Base-by-base conservation (phyloP, 1,140 invertebrate species). In the Drosophila nigrodunni region DNA sequence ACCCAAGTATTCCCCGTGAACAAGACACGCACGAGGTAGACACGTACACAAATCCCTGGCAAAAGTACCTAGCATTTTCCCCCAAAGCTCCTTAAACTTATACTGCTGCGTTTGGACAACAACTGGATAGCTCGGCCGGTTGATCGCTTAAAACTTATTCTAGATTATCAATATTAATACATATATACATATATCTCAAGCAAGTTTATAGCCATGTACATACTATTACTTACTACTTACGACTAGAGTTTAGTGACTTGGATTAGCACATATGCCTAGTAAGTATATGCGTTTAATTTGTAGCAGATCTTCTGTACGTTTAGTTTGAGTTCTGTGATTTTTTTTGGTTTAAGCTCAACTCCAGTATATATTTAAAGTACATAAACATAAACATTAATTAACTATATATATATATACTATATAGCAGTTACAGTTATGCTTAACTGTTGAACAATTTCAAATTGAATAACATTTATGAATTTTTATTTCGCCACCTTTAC, bases 1-100 rank as follows among this genome's bases (percentile, higher is more conserved):
- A 97, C 97, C 0, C 96, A 97, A 90, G 94, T 97, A 7, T 98
- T 97, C 37, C 91, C 91, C n/a, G 81, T 92, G 4, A 92, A 92
- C 76, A 92, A 92, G 65, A 86, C 78, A 0, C 77, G 75, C 10
- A 43, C 66, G 50, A 88, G 81, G 44, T 89, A 80, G 21, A 43
- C 10, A n/a, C 11, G 3, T 15, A 61, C 34, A 50, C 11, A 35
- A n/a, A 47, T 55, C 55, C 43, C n/a, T 13, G 35, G 41, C 44
- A 59, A 43, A 30, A 68, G 66, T 70, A 70, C 66, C 58, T 60
- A 58, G 68, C 54, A 76, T 76, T 75, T 65, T 30, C 25, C 25
- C 25, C 25, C 25, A 15, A 15, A 30, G 3, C 25, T 30, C 25
- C 25, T 30, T 6, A 21, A 15, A 52, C 21, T 52, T 13, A 37